Evolutionary conservation across 2,797 vertebrate species (phyloP).

Genomic region (Bufotes viridis): DNA sequence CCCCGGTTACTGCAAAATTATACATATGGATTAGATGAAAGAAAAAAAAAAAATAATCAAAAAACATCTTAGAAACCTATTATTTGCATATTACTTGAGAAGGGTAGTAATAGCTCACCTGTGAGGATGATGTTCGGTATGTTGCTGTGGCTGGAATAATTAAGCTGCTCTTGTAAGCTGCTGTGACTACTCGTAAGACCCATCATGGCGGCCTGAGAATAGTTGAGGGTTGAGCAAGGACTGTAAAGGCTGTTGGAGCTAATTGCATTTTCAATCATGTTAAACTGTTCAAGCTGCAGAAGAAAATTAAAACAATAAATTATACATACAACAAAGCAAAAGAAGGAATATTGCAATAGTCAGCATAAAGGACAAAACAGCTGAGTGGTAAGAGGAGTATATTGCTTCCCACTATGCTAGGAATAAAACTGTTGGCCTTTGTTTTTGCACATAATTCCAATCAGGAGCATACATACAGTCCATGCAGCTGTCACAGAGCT

Average conservation of each 20-base stretch:
- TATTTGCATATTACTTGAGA: neutral
- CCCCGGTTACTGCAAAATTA: slow-evolving; percentile 85
- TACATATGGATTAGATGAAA: slow-evolving; percentile 1
- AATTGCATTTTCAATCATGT: slow-evolving; percentile 94
- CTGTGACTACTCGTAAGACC: slow-evolving; percentile 90
- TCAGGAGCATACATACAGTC: no score
- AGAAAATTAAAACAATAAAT: slow-evolving; percentile 31
- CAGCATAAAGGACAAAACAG: neutral
- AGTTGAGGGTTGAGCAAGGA: slow-evolving; percentile 95
- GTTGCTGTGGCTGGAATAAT: slow-evolving; percentile 90
- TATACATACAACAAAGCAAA: neutral
- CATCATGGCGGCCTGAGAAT: slow-evolving; percentile 98
- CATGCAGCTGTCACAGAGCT: no score
- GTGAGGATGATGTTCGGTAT: slow-evolving; percentile 99
- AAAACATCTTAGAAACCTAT: neutral
- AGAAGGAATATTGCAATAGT: neutral
- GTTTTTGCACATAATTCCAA: neutral
- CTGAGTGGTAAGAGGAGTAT: neutral
- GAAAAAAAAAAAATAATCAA: neutral
- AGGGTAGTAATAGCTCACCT: slow-evolving; percentile 74
- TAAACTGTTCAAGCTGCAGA: slow-evolving; percentile 94
- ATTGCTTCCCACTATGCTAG: no score
- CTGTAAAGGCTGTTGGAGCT: slow-evolving; percentile 92
- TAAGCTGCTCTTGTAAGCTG: slow-evolving; percentile 89
- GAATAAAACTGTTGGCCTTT: no score